Conservation (phyloP, 2,888 invertebrate species). For the Agrochola litura region DNA sequence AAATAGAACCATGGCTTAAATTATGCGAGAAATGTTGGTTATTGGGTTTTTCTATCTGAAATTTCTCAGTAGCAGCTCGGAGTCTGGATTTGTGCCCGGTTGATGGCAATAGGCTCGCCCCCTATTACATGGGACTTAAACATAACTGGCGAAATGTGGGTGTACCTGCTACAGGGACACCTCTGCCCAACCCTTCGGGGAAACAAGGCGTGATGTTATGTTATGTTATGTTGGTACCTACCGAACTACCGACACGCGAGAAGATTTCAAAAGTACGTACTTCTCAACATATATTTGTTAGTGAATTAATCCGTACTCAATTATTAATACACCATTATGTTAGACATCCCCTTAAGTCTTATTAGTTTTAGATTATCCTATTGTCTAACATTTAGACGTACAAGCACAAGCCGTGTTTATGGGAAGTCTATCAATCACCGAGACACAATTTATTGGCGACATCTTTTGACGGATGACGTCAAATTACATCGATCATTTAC, state of each 20-base stretch:
- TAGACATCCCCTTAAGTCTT: conserved; percentile 61
- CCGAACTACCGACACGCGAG: neutral
- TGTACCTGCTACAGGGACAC: no score
- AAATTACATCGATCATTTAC: conserved; percentile 33
- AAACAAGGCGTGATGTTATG: no score
- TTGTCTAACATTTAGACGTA: conserved; percentile 59
- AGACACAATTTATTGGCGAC: conserved; percentile 59
- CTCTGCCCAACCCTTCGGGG: no score
- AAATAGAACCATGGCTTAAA: neutral
- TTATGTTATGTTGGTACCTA: no score
- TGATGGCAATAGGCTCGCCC: no score
- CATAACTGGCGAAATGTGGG: no score
- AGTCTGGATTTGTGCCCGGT: no score
- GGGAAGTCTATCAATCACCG: conserved; percentile 63
- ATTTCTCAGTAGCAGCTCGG: no score
- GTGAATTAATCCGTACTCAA: neutral
- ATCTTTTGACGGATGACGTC: conserved; percentile 56
- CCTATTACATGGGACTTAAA: no score
- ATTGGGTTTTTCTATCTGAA: no score
- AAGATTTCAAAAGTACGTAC: neutral
- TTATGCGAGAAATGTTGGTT: neutral
- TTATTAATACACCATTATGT: neutral
- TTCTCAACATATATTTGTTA: neutral
- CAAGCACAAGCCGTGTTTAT: conserved; percentile 42
- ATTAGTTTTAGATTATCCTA: conserved; percentile 58